A percentile compares a stretch with the other conserved stretches of the same genome.
Conservation (phyloP, 2,888 invertebrate genomes). For the Leptopilina myrica region DNA sequence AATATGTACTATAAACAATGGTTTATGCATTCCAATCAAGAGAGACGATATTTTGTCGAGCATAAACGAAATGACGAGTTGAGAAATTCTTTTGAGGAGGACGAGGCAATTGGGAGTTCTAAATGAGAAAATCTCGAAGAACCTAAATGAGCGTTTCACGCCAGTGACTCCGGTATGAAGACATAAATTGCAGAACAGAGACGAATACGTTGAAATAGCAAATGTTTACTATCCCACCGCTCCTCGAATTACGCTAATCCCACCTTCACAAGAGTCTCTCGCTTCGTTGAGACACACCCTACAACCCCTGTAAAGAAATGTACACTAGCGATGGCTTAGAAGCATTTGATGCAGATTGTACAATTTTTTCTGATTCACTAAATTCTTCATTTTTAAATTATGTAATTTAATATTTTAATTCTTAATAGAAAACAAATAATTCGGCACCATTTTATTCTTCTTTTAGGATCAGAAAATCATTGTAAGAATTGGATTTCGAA, state of each 20-base stretch:
- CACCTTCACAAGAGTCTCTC: constrained; percentile 50
- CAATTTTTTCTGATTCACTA: too few species aligned
- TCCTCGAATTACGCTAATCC: constrained; percentile 64
- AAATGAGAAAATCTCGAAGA: constrained; percentile 31
- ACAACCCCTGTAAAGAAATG: constrained; percentile 45
- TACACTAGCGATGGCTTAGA: constrained; percentile 22
- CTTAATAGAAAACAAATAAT: too few species aligned
- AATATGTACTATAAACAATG: too few species aligned
- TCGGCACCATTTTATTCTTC: too few species aligned
- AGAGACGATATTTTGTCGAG: not conserved
- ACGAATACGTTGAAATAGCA: constrained; percentile 56
- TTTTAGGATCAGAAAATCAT: too few species aligned
- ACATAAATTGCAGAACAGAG: constrained; percentile 23
- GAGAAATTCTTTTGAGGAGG: constrained; percentile 5
- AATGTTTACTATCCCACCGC: constrained; percentile 62
- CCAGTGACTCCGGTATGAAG: constrained; percentile 16
- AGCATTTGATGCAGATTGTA: not conserved
- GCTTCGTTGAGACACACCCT: constrained; percentile 48
- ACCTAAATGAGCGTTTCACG: constrained; percentile 8
- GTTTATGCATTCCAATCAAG: not conserved
- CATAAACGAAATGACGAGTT: constrained; percentile 10
- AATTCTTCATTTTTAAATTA: too few species aligned
- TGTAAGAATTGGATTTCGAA: too few species aligned
- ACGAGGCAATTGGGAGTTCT: constrained; percentile 28
- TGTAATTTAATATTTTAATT: too few species aligned